Conservation (phyloP, 2,797 vertebrate species). For the Crax fasciolata region DNA sequence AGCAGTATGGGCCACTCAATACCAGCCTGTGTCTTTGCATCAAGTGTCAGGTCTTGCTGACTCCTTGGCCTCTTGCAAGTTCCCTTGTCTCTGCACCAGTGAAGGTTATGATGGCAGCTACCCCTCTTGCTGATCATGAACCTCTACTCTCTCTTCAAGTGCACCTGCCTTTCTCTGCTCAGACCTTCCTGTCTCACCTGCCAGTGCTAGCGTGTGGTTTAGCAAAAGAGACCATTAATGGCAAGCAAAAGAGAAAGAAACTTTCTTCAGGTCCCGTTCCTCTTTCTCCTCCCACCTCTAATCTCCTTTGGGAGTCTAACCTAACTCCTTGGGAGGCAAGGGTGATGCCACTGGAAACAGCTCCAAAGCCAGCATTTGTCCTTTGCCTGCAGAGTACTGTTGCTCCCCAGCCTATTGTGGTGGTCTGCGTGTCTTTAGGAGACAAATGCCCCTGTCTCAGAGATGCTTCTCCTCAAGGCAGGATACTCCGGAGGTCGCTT, state of each 20-base stretch:
- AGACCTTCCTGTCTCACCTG: neutral
- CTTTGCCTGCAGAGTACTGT: neutral
- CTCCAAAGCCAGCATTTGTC: neutral
- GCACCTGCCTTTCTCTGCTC: neutral
- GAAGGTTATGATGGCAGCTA: neutral
- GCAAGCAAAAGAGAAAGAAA: neutral
- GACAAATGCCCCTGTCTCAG: neutral
- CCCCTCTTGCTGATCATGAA: neutral
- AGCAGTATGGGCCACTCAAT: neutral
- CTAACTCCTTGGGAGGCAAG: neutral
- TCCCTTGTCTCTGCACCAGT: neutral
- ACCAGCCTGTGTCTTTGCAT: neutral
- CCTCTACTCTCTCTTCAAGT: neutral
- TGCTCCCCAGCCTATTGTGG: neutral
- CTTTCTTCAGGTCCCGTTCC: neutral
- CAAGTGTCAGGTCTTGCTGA: neutral
- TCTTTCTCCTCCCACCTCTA: neutral
- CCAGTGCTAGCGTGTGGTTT: neutral
- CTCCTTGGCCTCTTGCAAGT: neutral
- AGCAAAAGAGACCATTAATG: neutral
- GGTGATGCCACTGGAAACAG: neutral
- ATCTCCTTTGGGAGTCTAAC: neutral
- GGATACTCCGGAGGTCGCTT: neutral
- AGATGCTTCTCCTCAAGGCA: neutral
- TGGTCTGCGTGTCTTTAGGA: neutral